Evolutionary conservation across 2,113 vertebrate genomes (phyloP).

Genomic region (Neodon shergylaensis): DNA sequence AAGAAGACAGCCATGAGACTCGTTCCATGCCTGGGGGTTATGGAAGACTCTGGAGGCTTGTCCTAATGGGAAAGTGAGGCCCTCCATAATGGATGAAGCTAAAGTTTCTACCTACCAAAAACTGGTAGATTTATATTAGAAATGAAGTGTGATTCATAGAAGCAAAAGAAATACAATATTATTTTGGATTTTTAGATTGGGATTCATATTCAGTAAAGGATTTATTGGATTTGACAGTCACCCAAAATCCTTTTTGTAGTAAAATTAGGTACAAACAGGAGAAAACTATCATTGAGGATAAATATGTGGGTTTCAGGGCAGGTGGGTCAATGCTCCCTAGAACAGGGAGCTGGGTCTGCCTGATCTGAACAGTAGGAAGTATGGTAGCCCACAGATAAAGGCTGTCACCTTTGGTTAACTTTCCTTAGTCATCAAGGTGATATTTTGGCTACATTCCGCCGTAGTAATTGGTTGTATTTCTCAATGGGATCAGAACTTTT

Average conservation of each 20-base stretch:
- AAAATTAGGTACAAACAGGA: neutral
- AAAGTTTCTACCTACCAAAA: neutral
- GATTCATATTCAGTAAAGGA: neutral
- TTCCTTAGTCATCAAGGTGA: neutral
- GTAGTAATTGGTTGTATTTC: neutral
- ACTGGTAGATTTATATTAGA: neutral
- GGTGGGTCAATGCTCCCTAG: neutral
- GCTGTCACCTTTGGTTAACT: neutral
- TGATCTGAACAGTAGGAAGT: neutral
- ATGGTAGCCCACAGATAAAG: neutral
- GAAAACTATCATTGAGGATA: neutral
- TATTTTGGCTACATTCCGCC: neutral
- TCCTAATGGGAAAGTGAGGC: neutral
- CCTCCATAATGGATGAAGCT: neutral
- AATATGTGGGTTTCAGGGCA: neutral
- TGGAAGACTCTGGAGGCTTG: neutral
- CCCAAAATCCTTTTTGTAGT: neutral
- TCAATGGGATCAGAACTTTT: neutral
- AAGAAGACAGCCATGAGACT: neutral
- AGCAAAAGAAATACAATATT: constrained; percentile 7
- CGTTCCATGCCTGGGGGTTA: neutral
- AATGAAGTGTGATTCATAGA: neutral
- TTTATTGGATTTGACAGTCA: constrained; percentile 19
- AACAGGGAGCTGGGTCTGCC: neutral
- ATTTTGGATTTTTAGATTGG: neutral